A percentile compares a stretch with the other conserved stretches of the same genome.
Evolutionary conservation across 2,797 vertebrate species (phyloP).

Genomic region (Coregonus sp.): DNA sequence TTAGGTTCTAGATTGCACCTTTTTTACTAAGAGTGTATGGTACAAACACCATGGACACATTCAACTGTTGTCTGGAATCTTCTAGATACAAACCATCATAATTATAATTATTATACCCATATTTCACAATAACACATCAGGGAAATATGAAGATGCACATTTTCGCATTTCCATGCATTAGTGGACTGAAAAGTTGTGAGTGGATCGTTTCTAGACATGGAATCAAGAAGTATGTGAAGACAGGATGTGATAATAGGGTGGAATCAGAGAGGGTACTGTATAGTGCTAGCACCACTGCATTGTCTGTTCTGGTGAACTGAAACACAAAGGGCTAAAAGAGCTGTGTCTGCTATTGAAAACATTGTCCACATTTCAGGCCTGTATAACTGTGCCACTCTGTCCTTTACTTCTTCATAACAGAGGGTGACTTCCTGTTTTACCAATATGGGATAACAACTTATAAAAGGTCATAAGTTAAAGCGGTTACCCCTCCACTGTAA

Average conservation of each 20-base stretch:
- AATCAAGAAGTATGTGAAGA: background rate
- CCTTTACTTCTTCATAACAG: background rate
- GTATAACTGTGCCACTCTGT: background rate
- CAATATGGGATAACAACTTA: background rate
- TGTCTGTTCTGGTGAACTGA: conserved; percentile 7
- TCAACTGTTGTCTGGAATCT: no score
- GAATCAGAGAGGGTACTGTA: background rate
- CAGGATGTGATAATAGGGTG: background rate
- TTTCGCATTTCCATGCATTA: background rate
- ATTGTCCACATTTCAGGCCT: background rate
- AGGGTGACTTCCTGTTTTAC: background rate
- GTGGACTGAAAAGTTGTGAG: background rate
- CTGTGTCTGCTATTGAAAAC: conserved; percentile 3
- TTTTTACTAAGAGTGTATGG: no score
- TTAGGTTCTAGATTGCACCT: no score
- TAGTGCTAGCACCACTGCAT: conserved; percentile 3
- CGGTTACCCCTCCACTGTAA: no score
- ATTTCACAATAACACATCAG: no score
- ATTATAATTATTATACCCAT: no score
- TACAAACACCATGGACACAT: no score
- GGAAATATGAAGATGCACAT: no score
- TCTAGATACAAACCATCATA: no score
- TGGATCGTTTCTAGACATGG: background rate
- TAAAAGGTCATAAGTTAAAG: no score
- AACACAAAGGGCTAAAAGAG: conserved; percentile 4